Evolutionary conservation across 2,113 vertebrate species (phyloP).

Genomic region (Mustela nigripes): DNA sequence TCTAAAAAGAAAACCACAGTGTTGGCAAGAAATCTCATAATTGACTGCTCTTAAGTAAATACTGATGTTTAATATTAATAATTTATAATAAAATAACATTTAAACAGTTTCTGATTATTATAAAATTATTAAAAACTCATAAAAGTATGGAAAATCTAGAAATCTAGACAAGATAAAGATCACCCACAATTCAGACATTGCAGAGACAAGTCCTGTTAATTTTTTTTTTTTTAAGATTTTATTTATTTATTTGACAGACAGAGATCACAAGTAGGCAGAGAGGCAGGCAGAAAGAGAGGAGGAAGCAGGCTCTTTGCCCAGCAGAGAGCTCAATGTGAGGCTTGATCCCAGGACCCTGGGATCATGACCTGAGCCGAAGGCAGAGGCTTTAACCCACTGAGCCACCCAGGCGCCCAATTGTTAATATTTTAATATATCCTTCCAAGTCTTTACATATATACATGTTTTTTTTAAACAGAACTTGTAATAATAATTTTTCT

Average conservation of each 20-base stretch:
- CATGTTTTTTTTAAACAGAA: neutral
- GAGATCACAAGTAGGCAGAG: too few relatives aligned
- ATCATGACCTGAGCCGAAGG: too few relatives aligned
- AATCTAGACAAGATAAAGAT: neutral
- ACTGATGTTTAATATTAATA: neutral
- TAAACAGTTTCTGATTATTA: neutral
- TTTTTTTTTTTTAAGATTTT: neutral
- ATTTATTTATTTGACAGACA: too few relatives aligned
- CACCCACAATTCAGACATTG: neutral
- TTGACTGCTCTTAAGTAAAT: neutral
- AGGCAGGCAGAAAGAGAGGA: too few relatives aligned
- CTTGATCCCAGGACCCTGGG: too few relatives aligned
- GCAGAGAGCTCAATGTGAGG: too few relatives aligned
- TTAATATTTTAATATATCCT: neutral
- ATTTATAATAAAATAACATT: neutral
- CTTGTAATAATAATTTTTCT: neutral
- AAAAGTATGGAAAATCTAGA: constrained; percentile 18
- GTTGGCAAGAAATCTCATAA: neutral
- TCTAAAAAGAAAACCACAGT: neutral
- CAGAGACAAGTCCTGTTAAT: neutral
- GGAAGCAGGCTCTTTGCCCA: too few relatives aligned
- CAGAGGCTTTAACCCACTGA: too few relatives aligned
- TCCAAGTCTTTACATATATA: neutral
- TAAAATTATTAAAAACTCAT: neutral
- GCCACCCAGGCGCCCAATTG: neutral